These are phyloP conservation scores for Drosophila orosa DNA, from an alignment of 1,140 invertebrate species.

Conservation along the genomic window DNA sequence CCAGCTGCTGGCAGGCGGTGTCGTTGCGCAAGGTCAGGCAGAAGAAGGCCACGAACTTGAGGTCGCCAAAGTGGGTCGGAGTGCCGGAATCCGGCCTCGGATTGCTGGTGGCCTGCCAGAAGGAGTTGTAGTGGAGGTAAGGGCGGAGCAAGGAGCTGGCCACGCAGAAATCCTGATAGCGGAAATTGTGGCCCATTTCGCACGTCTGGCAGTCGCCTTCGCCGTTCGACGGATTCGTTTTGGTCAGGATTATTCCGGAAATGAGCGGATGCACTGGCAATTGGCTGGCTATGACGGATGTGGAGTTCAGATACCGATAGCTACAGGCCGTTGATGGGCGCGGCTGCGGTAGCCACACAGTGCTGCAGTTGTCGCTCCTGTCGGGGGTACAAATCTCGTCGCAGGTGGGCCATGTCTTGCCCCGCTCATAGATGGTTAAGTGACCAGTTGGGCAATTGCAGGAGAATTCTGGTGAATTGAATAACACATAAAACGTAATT, in stretches of 20 bases:
- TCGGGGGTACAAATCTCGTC: constrained; percentile 53
- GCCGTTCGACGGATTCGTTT: constrained; percentile 35
- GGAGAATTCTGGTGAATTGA: constrained; percentile 47
- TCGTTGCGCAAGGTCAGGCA: constrained; percentile 69
- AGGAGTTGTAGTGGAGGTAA: constrained; percentile 77
- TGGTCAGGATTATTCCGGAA: constrained; percentile 41
- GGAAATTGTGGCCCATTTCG: constrained; percentile 65
- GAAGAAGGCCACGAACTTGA: constrained; percentile 82
- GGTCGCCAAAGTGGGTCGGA: constrained; percentile 65
- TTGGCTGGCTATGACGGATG: constrained; percentile 33
- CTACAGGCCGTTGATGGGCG: constrained; percentile 24
- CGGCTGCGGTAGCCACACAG: constrained; percentile 16
- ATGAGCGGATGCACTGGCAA: constrained; percentile 28
- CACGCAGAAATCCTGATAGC: constrained; percentile 76
- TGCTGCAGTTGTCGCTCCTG: constrained; percentile 40
- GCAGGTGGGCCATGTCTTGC: constrained; percentile 67
- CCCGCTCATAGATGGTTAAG: constrained; percentile 56
- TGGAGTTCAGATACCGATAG: constrained; percentile 52
- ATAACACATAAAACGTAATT: not conserved
- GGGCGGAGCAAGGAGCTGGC: constrained; percentile 69
- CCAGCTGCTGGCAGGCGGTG: constrained; percentile 88
- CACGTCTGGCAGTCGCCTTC: constrained; percentile 61
- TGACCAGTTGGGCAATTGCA: constrained; percentile 60
- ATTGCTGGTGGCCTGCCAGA: constrained; percentile 56
- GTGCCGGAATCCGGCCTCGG: not conserved